Base-by-base conservation (phyloP, 2,797 vertebrate genomes). In the Chelon auratus region DNA sequence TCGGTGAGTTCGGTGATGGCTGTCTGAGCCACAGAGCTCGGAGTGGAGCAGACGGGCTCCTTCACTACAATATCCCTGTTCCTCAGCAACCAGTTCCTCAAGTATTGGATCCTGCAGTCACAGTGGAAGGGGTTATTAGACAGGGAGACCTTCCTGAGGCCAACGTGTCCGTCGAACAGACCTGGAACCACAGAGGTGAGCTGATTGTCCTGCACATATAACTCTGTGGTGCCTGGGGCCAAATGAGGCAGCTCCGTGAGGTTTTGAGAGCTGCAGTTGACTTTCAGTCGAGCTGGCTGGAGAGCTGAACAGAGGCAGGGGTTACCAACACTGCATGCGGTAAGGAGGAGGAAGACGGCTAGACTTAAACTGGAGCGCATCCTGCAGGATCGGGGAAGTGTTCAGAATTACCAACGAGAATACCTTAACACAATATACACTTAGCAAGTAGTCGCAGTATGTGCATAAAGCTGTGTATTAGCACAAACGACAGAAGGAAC, bases 81-180 rank as follows among this genome's bases (percentile, higher is more conserved):
- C 63, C 75, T 93, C 71, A 86, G 78, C 52, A 96, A 70, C 95
- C 95, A 97, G 81, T 78, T 84, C 69, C 91, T 92, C 40, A 96
- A 71, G 77, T 96, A 96, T 4, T 87, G 81, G 65, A 96, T 95
- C 20, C 73, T 56, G 67, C 95, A 96, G 84, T 93, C 94, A 36
- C 96, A 96, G 85, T 94, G 92, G 82, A 95, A 94, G 1, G 91
- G 93, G 75, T 97, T 96, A n/a, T 81, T 89, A 1, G 92, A 89
- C 4, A 96, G 85, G 0, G 91, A 92, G 30, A 94, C 81, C 51
- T 76, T 82, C 53, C 73, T 84, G 24, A 96, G 81, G 52, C 65
- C 30, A 0, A 48, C 50, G 50, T 95, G 83, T 24, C n/a, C 26
- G 78, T 96, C 95, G 14, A 96, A 93, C 3, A 83, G 58, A 36